Evolutionary conservation across 2,797 vertebrate species (phyloP).

Genomic region (Muscicapa striata): DNA sequence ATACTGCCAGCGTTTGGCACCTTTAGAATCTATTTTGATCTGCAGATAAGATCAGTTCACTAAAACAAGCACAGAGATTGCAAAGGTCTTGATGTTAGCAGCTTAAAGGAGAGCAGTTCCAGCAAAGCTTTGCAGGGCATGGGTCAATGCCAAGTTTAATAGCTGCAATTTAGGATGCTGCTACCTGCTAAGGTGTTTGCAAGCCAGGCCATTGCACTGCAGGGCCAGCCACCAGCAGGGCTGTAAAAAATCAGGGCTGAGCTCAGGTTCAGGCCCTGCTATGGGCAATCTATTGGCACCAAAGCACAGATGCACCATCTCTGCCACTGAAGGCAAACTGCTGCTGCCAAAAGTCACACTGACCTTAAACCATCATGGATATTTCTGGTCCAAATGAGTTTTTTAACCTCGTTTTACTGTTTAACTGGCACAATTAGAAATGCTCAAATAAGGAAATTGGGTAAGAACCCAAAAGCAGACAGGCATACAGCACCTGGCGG

Average conservation of each 20-base stretch:
- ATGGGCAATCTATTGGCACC: not conserved
- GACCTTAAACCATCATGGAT: not conserved
- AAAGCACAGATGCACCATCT: rapidly evolving
- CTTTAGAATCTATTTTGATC: conserved; percentile 37
- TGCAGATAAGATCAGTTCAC: conserved; percentile 45
- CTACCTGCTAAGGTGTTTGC: not conserved
- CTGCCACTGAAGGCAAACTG: not conserved
- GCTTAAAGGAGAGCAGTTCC: not conserved
- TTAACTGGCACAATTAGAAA: not conserved
- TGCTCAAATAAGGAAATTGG: not conserved
- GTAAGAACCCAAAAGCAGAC: not conserved
- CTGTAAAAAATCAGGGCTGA: not conserved
- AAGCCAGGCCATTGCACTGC: not conserved
- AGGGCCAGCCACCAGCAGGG: not conserved
- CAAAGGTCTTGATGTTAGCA: not conserved
- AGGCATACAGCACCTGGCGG: rapidly evolving
- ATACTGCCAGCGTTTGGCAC: not conserved
- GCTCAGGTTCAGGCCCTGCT: not conserved
- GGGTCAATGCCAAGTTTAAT: conserved; percentile 19
- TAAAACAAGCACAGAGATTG: conserved; percentile 37
- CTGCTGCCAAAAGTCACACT: not conserved
- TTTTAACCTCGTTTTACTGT: not conserved
- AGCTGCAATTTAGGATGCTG: conserved; percentile 18
- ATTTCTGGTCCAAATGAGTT: not conserved
- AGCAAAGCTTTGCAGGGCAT: conserved; percentile 32